Percentiles rank a stretch among this genome's conserved stretches.
phyloP scores from a whole-genome alignment of 1,140 invertebrate species.

The Neelides sp. region DNA sequence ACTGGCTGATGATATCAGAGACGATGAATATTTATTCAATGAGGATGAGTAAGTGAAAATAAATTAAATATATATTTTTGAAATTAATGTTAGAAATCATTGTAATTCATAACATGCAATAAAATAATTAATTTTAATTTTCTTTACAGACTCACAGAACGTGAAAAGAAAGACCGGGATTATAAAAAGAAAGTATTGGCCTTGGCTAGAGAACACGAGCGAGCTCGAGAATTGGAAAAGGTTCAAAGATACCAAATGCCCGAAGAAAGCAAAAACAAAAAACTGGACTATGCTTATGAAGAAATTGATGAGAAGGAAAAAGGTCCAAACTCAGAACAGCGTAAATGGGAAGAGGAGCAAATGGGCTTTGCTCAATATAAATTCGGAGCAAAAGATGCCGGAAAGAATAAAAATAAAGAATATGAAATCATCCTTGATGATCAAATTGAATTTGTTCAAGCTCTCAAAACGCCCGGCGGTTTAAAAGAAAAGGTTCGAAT shows the following conservation, averaged over 20 bases:
- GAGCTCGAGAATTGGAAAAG: constrained; percentile 78
- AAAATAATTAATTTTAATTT: constrained; percentile 29
- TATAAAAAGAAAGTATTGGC: constrained; percentile 84
- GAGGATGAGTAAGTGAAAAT: constrained; percentile 56
- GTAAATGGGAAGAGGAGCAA: constrained; percentile 97
- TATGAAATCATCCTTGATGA: constrained; percentile 91
- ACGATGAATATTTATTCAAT: constrained; percentile 92
- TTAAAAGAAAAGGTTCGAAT: constrained; percentile 33
- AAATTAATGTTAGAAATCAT: neutral
- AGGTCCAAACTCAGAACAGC: constrained; percentile 81
- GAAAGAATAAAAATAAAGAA: constrained; percentile 33
- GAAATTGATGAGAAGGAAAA: constrained; percentile 80
- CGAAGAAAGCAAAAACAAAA: constrained; percentile 52
- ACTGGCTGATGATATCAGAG: constrained; percentile 83
- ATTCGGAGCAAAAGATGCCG: constrained; percentile 82
- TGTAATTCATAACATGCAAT: neutral
- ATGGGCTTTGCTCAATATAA: constrained; percentile 80
- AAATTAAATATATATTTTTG: neutral
- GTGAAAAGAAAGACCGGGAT: constrained; percentile 67
- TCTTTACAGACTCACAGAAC: constrained; percentile 57
- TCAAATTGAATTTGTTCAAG: constrained; percentile 95
- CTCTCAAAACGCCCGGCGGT: constrained; percentile 67
- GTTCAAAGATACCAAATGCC: constrained; percentile 90
- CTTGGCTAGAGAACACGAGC: constrained; percentile 89
- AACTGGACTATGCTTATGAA: constrained; percentile 54